Evolutionary conservation across 1,140 invertebrate genomes (phyloP).

Genomic region (Leptopilina boulardi): DNA sequence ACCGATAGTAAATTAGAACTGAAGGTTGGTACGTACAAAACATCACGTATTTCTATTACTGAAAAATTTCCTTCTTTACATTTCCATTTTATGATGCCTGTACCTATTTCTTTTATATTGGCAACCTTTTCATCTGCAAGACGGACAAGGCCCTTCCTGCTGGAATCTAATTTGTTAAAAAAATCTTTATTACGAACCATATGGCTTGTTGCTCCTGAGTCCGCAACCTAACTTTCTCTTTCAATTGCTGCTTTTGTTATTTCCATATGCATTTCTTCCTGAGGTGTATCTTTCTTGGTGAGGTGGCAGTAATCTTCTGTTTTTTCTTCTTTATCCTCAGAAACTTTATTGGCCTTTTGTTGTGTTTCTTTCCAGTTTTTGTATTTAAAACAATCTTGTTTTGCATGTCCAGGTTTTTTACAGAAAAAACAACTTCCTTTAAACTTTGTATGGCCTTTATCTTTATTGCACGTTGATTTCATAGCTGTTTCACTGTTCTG

Average conservation of each 20-base stretch:
- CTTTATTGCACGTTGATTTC: neutral
- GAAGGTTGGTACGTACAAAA: slow-evolving; percentile 58
- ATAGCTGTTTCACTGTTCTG: slow-evolving; percentile 17
- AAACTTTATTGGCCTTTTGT: slow-evolving; percentile 34
- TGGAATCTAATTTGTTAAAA: slow-evolving; percentile 36
- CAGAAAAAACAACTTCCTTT: slow-evolving; percentile 33
- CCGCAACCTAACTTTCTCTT: slow-evolving; percentile 41
- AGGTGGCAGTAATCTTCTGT: neutral
- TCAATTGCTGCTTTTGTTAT: slow-evolving; percentile 24
- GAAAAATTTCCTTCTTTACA: neutral
- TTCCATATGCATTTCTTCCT: neutral
- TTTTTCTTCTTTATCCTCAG: neutral
- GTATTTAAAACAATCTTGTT: slow-evolving; percentile 17
- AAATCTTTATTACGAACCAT: slow-evolving; percentile 43
- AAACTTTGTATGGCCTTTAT: neutral
- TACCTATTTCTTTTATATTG: neutral
- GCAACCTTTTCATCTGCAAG: slow-evolving; percentile 15
- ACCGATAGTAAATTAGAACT: slow-evolving; percentile 61
- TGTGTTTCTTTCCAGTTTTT: slow-evolving; percentile 1
- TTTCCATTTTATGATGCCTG: neutral
- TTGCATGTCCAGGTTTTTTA: slow-evolving; percentile 21
- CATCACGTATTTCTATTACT: slow-evolving; percentile 48
- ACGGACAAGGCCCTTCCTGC: slow-evolving; percentile 16
- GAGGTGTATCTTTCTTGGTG: neutral
- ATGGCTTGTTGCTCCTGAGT: slow-evolving; percentile 50